Percentiles rank a stretch among this genome's conserved stretches.
phyloP scores from a whole-genome alignment of 2,797 vertebrate species.

The Malurus leucopterus region DNA sequence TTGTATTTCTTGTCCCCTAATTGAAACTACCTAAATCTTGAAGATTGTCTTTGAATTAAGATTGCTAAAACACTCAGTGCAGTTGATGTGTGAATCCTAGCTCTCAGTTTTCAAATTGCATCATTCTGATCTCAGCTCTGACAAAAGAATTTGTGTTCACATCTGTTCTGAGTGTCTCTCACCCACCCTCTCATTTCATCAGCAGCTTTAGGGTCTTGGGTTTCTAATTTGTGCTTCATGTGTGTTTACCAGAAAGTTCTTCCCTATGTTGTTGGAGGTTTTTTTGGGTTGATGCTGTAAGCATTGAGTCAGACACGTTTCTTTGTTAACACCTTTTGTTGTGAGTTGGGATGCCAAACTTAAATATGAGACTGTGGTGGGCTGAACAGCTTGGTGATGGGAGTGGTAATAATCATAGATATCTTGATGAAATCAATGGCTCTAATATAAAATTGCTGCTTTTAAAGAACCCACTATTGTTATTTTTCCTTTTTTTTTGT shows the following conservation, averaged over 20 bases:
- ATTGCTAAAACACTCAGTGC: not conserved
- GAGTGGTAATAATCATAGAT: constrained; percentile 69
- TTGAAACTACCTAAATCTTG: not conserved
- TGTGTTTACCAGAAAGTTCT: not conserved
- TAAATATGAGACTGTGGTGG: constrained; percentile 54
- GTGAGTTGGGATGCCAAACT: constrained; percentile 51
- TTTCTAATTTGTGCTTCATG: not conserved
- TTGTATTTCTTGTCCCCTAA: not conserved
- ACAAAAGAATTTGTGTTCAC: not conserved
- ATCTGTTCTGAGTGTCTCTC: not conserved
- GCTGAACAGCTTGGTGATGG: constrained; percentile 56
- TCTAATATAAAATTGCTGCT: constrained; percentile 69
- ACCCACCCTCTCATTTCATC: not conserved
- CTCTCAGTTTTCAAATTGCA: not conserved
- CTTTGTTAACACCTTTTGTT: constrained; percentile 39
- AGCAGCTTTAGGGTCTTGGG: not conserved
- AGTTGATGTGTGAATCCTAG: not conserved
- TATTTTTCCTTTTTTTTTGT: constrained; percentile 63
- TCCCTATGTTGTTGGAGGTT: not conserved
- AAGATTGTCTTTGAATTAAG: not conserved
- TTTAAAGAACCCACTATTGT: constrained; percentile 64
- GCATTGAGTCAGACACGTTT: not conserved
- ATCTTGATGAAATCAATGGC: constrained; percentile 69
- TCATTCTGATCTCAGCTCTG: not conserved
- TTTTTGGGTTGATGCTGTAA: not conserved